phyloP scores from a whole-genome alignment of 2,113 vertebrate genomes.

The Mus spicilegus region DNA sequence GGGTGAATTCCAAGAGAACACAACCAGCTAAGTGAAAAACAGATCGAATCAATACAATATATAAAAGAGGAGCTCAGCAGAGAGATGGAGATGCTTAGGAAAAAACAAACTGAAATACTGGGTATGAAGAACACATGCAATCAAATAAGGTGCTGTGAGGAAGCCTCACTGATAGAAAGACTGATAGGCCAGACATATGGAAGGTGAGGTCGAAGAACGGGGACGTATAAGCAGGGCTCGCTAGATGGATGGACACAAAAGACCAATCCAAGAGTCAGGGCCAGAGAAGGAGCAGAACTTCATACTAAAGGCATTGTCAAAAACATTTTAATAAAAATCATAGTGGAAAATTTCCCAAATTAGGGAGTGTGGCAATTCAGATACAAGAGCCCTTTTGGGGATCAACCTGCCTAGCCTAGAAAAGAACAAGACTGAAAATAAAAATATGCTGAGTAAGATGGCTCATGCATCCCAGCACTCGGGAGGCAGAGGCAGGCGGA shows the following conservation, averaged over 20 bases:
- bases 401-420: neutral
- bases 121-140: neutral
- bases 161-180: neutral
- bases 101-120: neutral
- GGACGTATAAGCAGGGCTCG: neutral
- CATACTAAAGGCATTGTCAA: neutral
- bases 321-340: neutral
- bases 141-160: neutral
- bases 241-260: neutral
- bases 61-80: neutral
- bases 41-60: neutral
- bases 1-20: neutral
- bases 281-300: neutral
- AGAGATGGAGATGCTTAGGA: neutral
- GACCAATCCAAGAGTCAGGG: neutral
- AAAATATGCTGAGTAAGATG: neutral
- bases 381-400: neutral
- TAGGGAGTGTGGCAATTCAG: neutral
- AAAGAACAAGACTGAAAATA: neutral
- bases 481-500: too few relatives aligned
- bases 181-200: too few relatives aligned
- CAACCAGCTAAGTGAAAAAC: neutral
- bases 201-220: neutral
- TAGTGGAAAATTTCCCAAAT: neutral
- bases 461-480: too few relatives aligned